Percentiles rank a stretch among this genome's conserved stretches.
Evolutionary conservation across 2,797 vertebrate genomes (phyloP).

Genomic region (Rhabdophis nuchalis): DNA sequence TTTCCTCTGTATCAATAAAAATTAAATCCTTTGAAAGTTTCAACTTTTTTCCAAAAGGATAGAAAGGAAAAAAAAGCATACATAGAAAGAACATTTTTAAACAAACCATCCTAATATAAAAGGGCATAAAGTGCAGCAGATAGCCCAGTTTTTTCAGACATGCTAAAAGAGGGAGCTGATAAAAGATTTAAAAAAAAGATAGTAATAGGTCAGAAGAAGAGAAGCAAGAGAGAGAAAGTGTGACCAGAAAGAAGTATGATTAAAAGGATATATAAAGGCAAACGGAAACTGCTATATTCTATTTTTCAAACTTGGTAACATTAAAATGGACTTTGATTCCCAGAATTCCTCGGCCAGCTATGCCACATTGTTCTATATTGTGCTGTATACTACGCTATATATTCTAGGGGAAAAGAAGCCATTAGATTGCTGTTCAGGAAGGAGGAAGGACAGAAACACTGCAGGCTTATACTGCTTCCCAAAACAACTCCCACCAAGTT

Average conservation of each 20-base stretch:
- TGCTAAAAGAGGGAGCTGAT: conserved; percentile 69
- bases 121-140: conserved; percentile 54
- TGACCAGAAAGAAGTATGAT: not conserved
- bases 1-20: conserved; percentile 78
- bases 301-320: not conserved
- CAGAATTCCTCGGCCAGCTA: not conserved
- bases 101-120: conserved; percentile 61
- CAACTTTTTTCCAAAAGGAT: conserved; percentile 73
- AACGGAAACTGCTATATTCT: not conserved
- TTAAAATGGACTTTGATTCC: not conserved
- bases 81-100: conserved; percentile 63
- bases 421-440: not conserved
- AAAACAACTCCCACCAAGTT: not conserved
- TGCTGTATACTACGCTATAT: not conserved
- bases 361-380: not conserved
- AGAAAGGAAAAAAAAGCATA: conserved; percentile 70
- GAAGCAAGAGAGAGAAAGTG: not conserved
- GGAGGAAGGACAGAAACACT: not conserved
- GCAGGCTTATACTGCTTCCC: not conserved
- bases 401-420: not conserved
- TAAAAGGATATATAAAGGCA: not conserved
- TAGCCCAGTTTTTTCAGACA: conserved; percentile 58
- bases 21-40: conserved; percentile 76
- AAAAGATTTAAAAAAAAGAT: conserved; percentile 52
- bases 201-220: not conserved